Percentiles rank a stretch among this genome's conserved stretches.
These are phyloP conservation scores for Intellagama lesueurii DNA, from an alignment of 2,797 vertebrate genomes.

Conservation along the genomic window DNA sequence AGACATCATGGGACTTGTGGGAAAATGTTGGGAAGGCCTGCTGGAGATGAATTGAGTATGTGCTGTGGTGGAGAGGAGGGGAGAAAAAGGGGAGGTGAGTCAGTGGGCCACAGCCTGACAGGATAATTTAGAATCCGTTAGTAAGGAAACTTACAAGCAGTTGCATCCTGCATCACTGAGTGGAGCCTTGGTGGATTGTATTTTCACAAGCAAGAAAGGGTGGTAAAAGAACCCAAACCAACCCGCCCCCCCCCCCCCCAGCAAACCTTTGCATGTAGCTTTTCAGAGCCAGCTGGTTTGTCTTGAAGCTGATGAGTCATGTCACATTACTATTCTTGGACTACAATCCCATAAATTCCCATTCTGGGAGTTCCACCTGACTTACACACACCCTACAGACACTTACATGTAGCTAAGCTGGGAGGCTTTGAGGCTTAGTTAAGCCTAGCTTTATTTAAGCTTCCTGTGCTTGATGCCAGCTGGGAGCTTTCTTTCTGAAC, in stretches of 20 bases:
- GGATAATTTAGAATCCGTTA: conserved; percentile 70
- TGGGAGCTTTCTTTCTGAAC: no score
- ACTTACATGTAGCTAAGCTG: no score
- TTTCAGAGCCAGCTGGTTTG: conserved; percentile 64
- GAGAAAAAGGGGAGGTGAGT: neutral
- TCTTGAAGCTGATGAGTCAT: conserved; percentile 67
- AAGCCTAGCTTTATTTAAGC: no score
- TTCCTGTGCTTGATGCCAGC: no score
- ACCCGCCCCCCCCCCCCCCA: conserved; percentile 54
- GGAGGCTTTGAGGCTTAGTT: no score
- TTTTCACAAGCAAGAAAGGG: conserved; percentile 74
- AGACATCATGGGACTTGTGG: conserved; percentile 40
- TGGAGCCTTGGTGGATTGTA: conserved; percentile 70
- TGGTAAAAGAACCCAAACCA: conserved; percentile 67
- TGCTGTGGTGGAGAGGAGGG: neutral
- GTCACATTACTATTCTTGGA: conserved; percentile 8
- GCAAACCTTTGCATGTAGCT: conserved; percentile 54
- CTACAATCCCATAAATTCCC: no score
- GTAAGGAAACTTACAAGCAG: conserved; percentile 70
- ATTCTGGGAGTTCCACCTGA: no score
- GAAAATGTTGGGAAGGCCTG: conserved; percentile 55
- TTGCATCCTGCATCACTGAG: conserved; percentile 69
- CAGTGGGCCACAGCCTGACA: conserved; percentile 48
- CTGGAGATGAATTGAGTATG: conserved; percentile 1
- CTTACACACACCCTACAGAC: no score